Conservation (phyloP, 2,888 invertebrate genomes). For the Gari tellinella region DNA sequence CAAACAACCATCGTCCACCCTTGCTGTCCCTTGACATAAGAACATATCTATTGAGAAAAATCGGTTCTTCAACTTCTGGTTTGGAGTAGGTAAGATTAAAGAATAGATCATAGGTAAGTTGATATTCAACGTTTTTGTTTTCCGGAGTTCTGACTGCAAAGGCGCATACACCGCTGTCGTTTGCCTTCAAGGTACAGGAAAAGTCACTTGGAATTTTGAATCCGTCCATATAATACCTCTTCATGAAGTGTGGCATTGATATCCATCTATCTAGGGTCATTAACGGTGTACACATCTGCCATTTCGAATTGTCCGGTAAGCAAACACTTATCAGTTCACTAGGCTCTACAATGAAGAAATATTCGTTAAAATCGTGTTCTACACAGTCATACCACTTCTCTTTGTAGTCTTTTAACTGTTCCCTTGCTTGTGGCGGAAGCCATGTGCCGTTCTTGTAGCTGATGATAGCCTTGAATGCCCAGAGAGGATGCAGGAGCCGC, state of each 20-base stretch:
- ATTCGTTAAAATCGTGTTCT: conserved; percentile 60
- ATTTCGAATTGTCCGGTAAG: conserved; percentile 56
- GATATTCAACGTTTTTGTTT: conserved; percentile 32
- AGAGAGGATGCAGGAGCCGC: conserved; percentile 61
- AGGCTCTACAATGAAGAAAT: conserved; percentile 62
- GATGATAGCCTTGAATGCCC: conserved; percentile 58
- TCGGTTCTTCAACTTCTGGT: conserved; percentile 41
- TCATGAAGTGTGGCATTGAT: conserved; percentile 47
- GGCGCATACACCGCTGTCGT: conserved; percentile 39
- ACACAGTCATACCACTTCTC: conserved; percentile 12
- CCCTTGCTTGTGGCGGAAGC: conserved; percentile 19
- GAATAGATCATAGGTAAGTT: conserved; percentile 52
- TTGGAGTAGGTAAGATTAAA: conserved; percentile 28
- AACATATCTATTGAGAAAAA: conserved; percentile 40
- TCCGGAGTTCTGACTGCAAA: conserved; percentile 36
- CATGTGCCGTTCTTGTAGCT: conserved; percentile 56
- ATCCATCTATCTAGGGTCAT: conserved; percentile 52
- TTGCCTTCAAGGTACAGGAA: conserved; percentile 49
- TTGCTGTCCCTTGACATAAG: conserved; percentile 46
- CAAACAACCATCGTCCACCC: conserved; percentile 50
- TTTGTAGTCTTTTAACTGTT: conserved; percentile 11
- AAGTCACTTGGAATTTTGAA: conserved; percentile 48
- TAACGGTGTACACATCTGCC: conserved; percentile 51
- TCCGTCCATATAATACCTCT: conserved; percentile 54
- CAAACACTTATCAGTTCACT: conserved; percentile 56